Evolutionary conservation across 2,797 vertebrate genomes (phyloP).

Genomic region (Trachurus trachurus): DNA sequence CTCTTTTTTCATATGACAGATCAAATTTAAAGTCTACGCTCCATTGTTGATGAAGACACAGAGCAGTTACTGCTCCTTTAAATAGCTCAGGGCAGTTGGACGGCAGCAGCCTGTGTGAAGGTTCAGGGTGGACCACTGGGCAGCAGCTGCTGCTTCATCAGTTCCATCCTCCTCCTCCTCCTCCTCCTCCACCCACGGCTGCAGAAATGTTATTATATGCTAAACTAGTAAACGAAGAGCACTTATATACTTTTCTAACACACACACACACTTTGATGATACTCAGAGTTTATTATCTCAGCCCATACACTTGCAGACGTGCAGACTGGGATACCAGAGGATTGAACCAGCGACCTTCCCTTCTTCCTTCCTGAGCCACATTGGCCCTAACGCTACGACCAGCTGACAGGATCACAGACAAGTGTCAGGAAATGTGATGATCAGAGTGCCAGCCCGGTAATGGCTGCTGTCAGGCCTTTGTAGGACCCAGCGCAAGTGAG

Average conservation of each 20-base stretch:
- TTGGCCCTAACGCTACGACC: neutral
- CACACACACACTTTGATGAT: too few species aligned
- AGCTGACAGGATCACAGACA: conserved; percentile 41
- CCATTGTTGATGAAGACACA: neutral
- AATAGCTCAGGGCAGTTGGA: conserved; percentile 11
- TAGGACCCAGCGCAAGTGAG: conserved; percentile 35
- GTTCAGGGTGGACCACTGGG: conserved; percentile 20
- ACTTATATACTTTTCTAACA: too few species aligned
- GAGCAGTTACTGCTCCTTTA: conserved; percentile 13
- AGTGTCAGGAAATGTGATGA: conserved; percentile 44
- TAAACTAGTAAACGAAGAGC: too few species aligned
- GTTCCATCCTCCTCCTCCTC: neutral
- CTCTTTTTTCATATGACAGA: neutral
- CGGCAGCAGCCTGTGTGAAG: neutral
- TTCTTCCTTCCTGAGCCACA: too few species aligned
- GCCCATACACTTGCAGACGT: too few species aligned
- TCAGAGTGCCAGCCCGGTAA: conserved; percentile 50
- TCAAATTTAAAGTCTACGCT: neutral
- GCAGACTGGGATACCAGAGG: too few species aligned
- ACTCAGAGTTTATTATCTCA: too few species aligned
- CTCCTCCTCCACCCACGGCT: conserved; percentile 8
- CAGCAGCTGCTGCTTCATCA: conserved; percentile 45
- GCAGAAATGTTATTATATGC: neutral
- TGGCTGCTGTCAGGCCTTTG: conserved; percentile 50
- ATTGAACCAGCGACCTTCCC: too few species aligned